Base-by-base conservation (phyloP, 2,797 vertebrate species). In the Myotis daubentonii region DNA sequence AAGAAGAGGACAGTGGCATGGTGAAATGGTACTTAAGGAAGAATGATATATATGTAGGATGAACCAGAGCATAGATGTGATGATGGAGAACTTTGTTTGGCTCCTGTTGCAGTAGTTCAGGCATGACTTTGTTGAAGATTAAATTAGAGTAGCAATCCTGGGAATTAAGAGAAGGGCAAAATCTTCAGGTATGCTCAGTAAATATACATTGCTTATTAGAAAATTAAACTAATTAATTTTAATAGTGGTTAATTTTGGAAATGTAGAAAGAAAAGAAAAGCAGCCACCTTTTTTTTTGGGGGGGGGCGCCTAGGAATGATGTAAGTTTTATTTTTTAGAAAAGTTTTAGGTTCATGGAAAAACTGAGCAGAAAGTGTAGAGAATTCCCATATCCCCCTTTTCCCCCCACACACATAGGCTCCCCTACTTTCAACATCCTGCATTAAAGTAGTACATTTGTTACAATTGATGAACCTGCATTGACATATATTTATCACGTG, bases 241-340 rank as follows among this genome's bases (percentile, higher is more conserved):
- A 78, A 78, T 28, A 65, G 57, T 36, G 51, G 8, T 72, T 94
- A 91, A 75, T 60, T 91, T 79, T 75, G 65, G 86, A 83, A 83
- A 57, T 65, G 49, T 0, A 51, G n/a, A 76, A 65, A 72, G 15
- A 85, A 80, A 65, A 84, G 28, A 70, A 55, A 75, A 76, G 30
- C 36, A 66, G 12, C 2, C 17, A 25, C 19, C 33, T 93, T 82
- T 83, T 53, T 36, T 36, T 36, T 2, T 2, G 36, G 36, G 36
- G 36, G 36, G 36, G 36, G 36, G 36, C 2, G 36, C 44, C 15
- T 76, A 75, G 23, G 65, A 25, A 66, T 79, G 80, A 51, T 87
- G 76, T 22, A 53, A 55, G 8, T n/a, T 80, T 86, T 72, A 81
- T 38, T 55, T 66, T 78, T 55, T 47, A 87, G 57, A 75, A 49